A percentile compares a stretch with the other conserved stretches of the same genome.
Conservation (phyloP, 2,797 vertebrate genomes). For the Clamator glandarius region DNA sequence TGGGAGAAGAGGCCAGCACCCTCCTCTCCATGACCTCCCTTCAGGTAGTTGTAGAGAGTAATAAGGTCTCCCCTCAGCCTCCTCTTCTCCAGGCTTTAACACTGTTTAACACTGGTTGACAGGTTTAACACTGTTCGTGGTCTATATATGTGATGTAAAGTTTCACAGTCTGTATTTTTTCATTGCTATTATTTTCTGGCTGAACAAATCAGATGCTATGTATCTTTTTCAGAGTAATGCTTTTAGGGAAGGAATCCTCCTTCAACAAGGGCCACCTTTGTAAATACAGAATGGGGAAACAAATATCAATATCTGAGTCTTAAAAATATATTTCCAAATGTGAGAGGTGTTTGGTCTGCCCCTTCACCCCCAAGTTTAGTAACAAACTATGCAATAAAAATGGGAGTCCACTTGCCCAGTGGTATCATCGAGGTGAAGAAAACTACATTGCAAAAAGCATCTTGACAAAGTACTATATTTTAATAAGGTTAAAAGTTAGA, state of each 20-base stretch:
- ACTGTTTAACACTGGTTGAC: too few species aligned
- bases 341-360: neutral
- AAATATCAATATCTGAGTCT: neutral
- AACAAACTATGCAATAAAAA: neutral
- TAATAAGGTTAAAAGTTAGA: neutral
- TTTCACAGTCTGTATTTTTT: neutral
- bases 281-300: neutral
- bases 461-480: neutral
- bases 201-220: neutral
- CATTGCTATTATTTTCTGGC: neutral
- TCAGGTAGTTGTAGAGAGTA: too few species aligned
- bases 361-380: neutral
- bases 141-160: neutral
- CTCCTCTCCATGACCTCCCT: too few species aligned
- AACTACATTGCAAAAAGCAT: neutral
- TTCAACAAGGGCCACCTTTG: neutral
- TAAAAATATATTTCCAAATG: neutral
- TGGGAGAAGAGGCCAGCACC: too few species aligned
- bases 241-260: neutral
- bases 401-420: neutral
- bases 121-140: neutral
- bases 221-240: neutral
- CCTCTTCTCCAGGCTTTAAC: too few species aligned
- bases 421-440: neutral
- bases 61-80: too few species aligned